Evolutionary conservation across 2,888 invertebrate species (phyloP).

Genomic region (Erpobdella octoculata): DNA sequence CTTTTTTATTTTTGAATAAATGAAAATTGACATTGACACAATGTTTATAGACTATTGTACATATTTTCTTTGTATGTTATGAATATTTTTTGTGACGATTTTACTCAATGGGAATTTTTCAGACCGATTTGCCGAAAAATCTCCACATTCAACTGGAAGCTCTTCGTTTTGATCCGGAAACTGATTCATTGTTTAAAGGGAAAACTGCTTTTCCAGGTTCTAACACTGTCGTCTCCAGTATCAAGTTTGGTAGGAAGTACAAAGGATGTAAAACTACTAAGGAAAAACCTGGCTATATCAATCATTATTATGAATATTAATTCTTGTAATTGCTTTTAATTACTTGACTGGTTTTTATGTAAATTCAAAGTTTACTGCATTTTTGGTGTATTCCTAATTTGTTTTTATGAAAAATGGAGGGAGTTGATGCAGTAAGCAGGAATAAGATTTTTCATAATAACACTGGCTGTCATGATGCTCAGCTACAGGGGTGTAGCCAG

Average conservation of each 20-base stretch:
- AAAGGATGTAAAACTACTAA: constrained; percentile 63
- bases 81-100: neutral
- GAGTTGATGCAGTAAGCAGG: no score
- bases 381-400: no score
- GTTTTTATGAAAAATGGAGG: no score
- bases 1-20: neutral
- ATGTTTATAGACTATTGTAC: neutral
- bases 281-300: constrained; percentile 44
- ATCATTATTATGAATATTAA: constrained; percentile 38
- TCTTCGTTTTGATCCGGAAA: constrained; percentile 73
- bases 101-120: neutral
- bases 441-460: no score
- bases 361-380: no score
- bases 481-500: no score
- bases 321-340: neutral
- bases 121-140: constrained; percentile 67
- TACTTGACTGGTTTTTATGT: neutral
- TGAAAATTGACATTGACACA: neutral
- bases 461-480: neutral
- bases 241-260: constrained; percentile 75
- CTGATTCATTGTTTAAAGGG: constrained; percentile 66
- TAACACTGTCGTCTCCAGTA: constrained; percentile 73
- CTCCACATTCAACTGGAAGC: constrained; percentile 74
- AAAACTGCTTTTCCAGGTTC: constrained; percentile 74
- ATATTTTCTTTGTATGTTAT: neutral